These are phyloP conservation scores for Drosophila glabriapex DNA, from an alignment of 2,888 invertebrate genomes.

Conservation along the genomic window DNA sequence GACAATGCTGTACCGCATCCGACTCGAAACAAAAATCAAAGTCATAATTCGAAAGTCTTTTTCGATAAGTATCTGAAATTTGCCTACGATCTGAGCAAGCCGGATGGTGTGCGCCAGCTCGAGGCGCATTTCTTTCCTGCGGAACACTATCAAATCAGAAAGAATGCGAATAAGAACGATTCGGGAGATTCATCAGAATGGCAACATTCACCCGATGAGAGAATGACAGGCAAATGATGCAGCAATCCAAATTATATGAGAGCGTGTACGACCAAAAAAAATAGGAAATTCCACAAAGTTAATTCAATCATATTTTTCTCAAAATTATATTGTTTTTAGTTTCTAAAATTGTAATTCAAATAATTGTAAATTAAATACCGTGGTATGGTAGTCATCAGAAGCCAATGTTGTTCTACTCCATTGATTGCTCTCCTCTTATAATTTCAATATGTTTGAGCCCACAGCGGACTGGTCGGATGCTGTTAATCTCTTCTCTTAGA, in stretches of 20 bases:
- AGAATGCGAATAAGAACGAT: slow-evolving; percentile 15
- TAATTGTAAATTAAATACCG: slow-evolving; percentile 16
- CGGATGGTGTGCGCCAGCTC: slow-evolving; percentile 61
- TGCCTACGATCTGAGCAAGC: slow-evolving; percentile 67
- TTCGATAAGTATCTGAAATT: slow-evolving; percentile 73
- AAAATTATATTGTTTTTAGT: slow-evolving; percentile 39
- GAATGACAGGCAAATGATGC: not conserved
- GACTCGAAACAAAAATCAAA: slow-evolving; percentile 39
- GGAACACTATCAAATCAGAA: not conserved
- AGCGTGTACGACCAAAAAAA: not conserved
- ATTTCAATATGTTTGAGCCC: not conserved
- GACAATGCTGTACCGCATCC: slow-evolving; percentile 23
- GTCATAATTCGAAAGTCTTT: slow-evolving; percentile 50
- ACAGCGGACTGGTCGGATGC: not conserved
- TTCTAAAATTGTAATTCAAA: slow-evolving; percentile 10
- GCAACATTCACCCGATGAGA: not conserved
- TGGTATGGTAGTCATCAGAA: not conserved
- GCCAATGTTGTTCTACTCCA: not conserved
- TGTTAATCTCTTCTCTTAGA: not conserved
- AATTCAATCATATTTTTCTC: slow-evolving; percentile 9
- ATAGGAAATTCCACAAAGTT: not conserved
- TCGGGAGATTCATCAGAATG: slow-evolving; percentile 14
- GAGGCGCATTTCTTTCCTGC: slow-evolving; percentile 69
- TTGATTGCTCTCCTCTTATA: not conserved
- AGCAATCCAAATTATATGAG: slow-evolving; percentile 12